Conservation (phyloP, 2,797 vertebrate genomes). For the Paratrypauchen microcephalus region DNA sequence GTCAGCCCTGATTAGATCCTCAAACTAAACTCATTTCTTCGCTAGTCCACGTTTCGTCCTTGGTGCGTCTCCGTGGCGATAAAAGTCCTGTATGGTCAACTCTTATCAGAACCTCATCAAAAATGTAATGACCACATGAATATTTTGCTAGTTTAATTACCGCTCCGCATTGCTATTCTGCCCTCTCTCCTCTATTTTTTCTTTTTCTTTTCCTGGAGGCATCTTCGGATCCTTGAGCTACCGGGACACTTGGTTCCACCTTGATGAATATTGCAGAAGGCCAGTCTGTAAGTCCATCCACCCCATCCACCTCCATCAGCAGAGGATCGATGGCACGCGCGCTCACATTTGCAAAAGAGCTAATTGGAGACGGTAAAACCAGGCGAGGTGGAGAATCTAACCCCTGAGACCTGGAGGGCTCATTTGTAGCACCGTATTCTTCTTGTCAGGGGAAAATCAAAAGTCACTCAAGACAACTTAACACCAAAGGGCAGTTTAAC, state of each 20-base stretch:
- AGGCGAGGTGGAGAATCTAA: conserved; percentile 59
- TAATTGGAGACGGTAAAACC: conserved; percentile 67
- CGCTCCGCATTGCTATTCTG: conserved; percentile 48
- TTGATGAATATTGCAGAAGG: conserved; percentile 76
- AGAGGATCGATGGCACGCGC: conserved; percentile 62
- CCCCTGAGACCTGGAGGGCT: conserved; percentile 45
- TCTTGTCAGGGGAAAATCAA: conserved; percentile 43
- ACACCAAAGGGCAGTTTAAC: conserved; percentile 46
- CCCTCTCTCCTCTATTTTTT: conserved; percentile 22
- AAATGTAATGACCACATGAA: conserved; percentile 78
- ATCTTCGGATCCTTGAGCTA: conserved; percentile 46
- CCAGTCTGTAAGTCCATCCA: conserved; percentile 49
- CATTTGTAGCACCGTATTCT: conserved; percentile 48
- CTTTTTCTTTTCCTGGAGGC: conserved; percentile 43
- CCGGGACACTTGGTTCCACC: conserved; percentile 50
- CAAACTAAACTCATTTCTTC: conserved; percentile 53
- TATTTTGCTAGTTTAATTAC: conserved; percentile 78
- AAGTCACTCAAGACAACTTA: conserved; percentile 34
- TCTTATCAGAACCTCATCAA: conserved; percentile 73
- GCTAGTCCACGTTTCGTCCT: conserved; percentile 58
- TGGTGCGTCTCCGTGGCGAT: conserved; percentile 55
- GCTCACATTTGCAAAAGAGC: conserved; percentile 63
- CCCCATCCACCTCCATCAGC: conserved; percentile 68
- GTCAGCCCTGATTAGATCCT: conserved; percentile 66
- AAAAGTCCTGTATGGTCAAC: conserved; percentile 66